Conservation (phyloP, 2,113 vertebrate genomes). For the Sinocyclocheilus anshuiensis region DNA sequence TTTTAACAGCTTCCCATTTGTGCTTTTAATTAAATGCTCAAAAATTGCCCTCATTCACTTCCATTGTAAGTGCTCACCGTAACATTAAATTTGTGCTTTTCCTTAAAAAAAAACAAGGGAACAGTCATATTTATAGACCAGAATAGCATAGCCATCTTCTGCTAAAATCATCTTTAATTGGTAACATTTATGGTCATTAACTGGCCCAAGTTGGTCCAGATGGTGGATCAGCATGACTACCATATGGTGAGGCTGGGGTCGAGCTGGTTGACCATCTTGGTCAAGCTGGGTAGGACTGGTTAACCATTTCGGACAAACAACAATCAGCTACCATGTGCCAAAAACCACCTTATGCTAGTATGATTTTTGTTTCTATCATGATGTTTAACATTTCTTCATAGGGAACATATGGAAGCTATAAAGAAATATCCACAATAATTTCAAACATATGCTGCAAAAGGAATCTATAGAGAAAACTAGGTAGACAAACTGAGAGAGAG, state of each 20-base stretch:
- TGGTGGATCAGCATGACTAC: constrained; percentile 28
- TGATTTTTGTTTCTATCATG: background rate
- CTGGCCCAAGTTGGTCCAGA: constrained; percentile 16
- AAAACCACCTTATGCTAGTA: background rate
- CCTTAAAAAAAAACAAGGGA: background rate
- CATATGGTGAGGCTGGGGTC: background rate
- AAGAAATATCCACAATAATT: constrained; percentile 7
- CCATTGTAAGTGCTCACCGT: background rate
- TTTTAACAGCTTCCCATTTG: background rate
- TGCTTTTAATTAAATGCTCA: background rate
- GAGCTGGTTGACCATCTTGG: constrained; percentile 10
- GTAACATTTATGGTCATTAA: constrained; percentile 19
- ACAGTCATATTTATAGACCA: background rate
- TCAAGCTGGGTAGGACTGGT: constrained; percentile 31
- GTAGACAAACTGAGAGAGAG: constrained; percentile 48
- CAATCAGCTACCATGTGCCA: background rate
- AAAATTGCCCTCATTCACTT: background rate
- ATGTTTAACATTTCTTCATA: background rate
- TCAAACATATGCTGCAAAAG: background rate
- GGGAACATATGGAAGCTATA: background rate
- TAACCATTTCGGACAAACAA: background rate
- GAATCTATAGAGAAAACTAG: background rate
- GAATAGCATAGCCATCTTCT: background rate
- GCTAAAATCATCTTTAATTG: background rate
- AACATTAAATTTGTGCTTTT: background rate